Base-by-base conservation (phyloP, 2,888 invertebrate species). In the Cylloceria caligata region DNA sequence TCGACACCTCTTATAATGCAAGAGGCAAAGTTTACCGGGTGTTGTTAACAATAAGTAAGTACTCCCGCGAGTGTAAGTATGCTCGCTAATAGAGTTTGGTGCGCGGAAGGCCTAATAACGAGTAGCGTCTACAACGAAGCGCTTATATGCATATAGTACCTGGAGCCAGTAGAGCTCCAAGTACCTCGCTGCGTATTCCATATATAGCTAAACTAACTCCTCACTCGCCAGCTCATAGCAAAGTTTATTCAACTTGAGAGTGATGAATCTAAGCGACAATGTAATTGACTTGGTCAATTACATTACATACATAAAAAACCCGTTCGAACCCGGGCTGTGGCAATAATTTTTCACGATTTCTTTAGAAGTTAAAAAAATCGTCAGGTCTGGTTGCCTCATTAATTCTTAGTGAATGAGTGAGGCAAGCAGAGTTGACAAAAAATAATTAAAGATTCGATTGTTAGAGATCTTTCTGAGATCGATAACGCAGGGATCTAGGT, bases 211-310 rank as follows among this genome's bases (percentile, higher is more conserved):
- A 65, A 60, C 7, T 11, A 57, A 45, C 45, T 11, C 19, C 42
- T 71, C 45, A 42, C 45, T 16, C 39, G 39, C 42, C 39, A 30
- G 42, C 42, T 42, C 67, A 36, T 49, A 55, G 47, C 57, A 65
- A 78, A 73, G 73, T 80, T 80, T 74, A 74, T 80, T 80, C 73
- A 73, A 80, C 34, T 72, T 78, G 42, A 45, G 13, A 39, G 47
- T 52, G 52, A 4, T 30, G 30, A n/a, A n/a, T n/a, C n/a, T n/a
- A n/a, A n/a, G n/a, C n/a, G n/a, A n/a, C n/a, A n/a, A n/a, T n/a
- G n/a, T n/a, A n/a, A n/a, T n/a, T n/a, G n/a, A n/a, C n/a, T n/a
- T n/a, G n/a, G n/a, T n/a, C n/a, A n/a, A n/a, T n/a, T n/a, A n/a
- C n/a, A n/a, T n/a, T n/a, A n/a, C n/a, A n/a, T n/a, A n/a, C n/a